These are phyloP conservation scores for Uromys caudimaculatus DNA, from an alignment of 2,797 vertebrate species.

Conservation along the genomic window DNA sequence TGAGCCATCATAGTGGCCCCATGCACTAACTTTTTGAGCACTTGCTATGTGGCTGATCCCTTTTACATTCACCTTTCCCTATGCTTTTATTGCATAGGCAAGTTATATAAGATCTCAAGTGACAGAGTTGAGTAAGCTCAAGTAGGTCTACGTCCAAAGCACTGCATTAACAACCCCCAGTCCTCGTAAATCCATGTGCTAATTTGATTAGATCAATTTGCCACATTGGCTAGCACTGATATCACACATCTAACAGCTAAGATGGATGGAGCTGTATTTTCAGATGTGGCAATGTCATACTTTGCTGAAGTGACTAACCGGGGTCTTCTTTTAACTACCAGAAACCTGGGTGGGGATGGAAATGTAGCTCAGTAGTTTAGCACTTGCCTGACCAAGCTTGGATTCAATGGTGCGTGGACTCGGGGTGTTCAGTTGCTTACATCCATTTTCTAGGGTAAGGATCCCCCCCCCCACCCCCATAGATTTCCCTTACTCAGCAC, in stretches of 20 bases:
- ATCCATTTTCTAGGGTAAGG: not conserved
- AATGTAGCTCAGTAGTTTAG: not conserved
- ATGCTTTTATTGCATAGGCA: not conserved
- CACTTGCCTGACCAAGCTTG: not conserved
- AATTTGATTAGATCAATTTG: not conserved
- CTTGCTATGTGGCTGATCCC: not conserved
- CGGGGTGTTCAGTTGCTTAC: not conserved
- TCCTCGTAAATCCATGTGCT: not conserved
- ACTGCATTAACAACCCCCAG: not conserved
- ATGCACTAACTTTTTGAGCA: not conserved
- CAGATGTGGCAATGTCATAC: not conserved
- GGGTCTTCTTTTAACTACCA: not conserved
- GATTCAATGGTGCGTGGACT: not conserved
- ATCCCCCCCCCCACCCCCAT: not conserved
- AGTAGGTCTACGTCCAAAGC: conserved; percentile 33
- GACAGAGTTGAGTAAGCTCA: not conserved
- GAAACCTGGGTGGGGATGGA: not conserved
- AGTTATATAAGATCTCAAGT: conserved; percentile 17
- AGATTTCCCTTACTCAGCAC: not conserved
- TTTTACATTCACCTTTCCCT: conserved; percentile 17
- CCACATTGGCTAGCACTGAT: not conserved
- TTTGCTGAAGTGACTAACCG: not conserved
- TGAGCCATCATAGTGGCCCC: not conserved
- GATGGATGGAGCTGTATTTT: not conserved
- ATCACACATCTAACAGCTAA: not conserved